A percentile compares a stretch with the other conserved stretches of the same genome.
Conservation (phyloP, 1,140 invertebrate genomes). For the Leptonema lineaticorne region DNA sequence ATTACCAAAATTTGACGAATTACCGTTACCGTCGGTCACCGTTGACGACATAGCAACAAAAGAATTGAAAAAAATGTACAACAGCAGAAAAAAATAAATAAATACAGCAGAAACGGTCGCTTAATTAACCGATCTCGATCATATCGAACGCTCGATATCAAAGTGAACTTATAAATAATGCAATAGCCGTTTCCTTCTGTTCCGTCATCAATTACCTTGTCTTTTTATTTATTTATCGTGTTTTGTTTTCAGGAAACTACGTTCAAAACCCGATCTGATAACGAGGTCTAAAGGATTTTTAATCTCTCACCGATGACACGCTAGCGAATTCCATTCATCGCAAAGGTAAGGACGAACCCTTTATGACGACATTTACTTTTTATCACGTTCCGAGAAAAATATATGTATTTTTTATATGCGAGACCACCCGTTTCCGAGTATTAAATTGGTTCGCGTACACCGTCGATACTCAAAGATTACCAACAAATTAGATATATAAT, state of each 20-base stretch:
- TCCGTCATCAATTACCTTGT: not conserved
- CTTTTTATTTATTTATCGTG: not conserved
- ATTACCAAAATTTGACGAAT: too few relatives aligned
- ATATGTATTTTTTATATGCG: not conserved
- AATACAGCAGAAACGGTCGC: too few relatives aligned
- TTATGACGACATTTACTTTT: not conserved
- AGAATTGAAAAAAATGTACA: not conserved
- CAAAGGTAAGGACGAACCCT: not conserved
- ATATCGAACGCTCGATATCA: not conserved
- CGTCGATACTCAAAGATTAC: too few relatives aligned
- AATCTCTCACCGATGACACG: not conserved
- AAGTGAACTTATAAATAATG: conserved; percentile 12
- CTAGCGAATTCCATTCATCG: not conserved
- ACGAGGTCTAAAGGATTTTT: not conserved
- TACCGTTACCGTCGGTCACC: too few relatives aligned
- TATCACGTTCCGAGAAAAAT: not conserved
- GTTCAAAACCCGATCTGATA: conserved; percentile 6
- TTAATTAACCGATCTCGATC: not conserved
- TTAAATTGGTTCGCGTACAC: too few relatives aligned
- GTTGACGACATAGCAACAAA: too few relatives aligned
- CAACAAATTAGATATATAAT: too few relatives aligned
- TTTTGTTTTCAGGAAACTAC: not conserved
- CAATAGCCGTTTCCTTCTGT: not conserved
- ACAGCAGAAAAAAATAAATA: too few relatives aligned
- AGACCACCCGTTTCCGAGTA: not conserved